Percentiles rank a stretch among this genome's conserved stretches.
These are phyloP conservation scores for Coelopa frigida DNA, from an alignment of 1,140 invertebrate genomes.

Conservation along the genomic window DNA sequence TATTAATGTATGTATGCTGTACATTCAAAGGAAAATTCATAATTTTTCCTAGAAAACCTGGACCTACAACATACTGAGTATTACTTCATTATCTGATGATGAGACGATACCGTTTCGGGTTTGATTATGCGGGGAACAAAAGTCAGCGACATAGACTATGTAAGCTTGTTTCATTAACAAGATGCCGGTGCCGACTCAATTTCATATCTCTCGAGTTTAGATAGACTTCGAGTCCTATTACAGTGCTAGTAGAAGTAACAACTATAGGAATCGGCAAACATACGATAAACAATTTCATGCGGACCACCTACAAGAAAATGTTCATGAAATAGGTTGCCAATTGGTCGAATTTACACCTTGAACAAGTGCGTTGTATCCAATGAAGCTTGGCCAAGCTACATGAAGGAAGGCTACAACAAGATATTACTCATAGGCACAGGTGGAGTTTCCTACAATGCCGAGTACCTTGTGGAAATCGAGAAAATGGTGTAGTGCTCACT, in stretches of 20 bases:
- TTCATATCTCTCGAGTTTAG: neutral
- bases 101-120: neutral
- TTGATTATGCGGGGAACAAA: neutral
- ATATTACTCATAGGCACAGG: neutral
- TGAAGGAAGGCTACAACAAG: neutral
- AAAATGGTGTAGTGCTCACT: no score
- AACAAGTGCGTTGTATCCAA: neutral
- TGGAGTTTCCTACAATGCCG: neutral
- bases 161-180: neutral
- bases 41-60: neutral
- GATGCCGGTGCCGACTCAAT: neutral
- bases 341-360: constrained; percentile 3
- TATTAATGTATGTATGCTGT: no score
- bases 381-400: neutral
- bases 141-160: neutral
- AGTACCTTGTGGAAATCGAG: neutral
- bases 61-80: neutral
- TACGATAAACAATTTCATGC: constrained; percentile 5
- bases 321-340: neutral
- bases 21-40: no score
- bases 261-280: constrained; percentile 23
- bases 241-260: constrained; percentile 14
- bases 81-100: neutral
- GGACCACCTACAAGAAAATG: constrained; percentile 20
- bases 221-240: neutral